These are phyloP conservation scores for Danaus melanippus DNA, from an alignment of 1,140 invertebrate species.

Conservation along the genomic window DNA sequence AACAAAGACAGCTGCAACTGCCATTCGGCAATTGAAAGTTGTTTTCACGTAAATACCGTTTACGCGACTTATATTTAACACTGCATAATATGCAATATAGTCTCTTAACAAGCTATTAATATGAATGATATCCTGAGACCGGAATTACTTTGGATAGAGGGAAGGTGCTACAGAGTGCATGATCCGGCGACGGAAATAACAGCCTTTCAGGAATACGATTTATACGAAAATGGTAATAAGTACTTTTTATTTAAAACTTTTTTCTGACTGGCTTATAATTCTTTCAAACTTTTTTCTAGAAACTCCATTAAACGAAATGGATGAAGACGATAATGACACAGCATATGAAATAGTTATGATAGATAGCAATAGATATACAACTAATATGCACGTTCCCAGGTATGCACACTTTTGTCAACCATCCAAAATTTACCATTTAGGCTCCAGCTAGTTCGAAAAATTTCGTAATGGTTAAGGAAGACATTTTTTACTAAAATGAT, in stretches of 20 bases:
- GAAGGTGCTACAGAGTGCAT: conserved; percentile 71
- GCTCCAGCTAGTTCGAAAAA: background rate
- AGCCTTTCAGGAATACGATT: conserved; percentile 54
- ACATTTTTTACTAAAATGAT: too few species aligned
- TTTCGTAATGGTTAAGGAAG: too few species aligned
- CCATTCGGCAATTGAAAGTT: too few species aligned
- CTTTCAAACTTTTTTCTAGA: conserved; percentile 31
- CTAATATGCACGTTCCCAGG: conserved; percentile 55
- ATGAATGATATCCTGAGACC: conserved; percentile 57
- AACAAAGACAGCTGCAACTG: too few species aligned
- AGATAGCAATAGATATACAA: conserved; percentile 39
- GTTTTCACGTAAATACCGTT: background rate
- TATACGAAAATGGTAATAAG: conserved; percentile 60
- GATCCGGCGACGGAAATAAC: conserved; percentile 42
- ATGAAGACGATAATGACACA: conserved; percentile 40
- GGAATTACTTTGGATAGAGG: conserved; percentile 71
- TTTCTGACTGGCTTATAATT: conserved; percentile 4
- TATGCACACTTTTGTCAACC: conserved; percentile 25
- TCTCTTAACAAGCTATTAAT: conserved; percentile 2
- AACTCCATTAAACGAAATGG: conserved; percentile 23
- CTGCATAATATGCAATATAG: background rate
- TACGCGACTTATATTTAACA: background rate
- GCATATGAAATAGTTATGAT: conserved; percentile 38
- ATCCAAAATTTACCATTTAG: too few species aligned
- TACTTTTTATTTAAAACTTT: background rate